These are phyloP conservation scores for Dasyurus viverrinus DNA, from an alignment of 2,113 vertebrate species.

Conservation along the genomic window DNA sequence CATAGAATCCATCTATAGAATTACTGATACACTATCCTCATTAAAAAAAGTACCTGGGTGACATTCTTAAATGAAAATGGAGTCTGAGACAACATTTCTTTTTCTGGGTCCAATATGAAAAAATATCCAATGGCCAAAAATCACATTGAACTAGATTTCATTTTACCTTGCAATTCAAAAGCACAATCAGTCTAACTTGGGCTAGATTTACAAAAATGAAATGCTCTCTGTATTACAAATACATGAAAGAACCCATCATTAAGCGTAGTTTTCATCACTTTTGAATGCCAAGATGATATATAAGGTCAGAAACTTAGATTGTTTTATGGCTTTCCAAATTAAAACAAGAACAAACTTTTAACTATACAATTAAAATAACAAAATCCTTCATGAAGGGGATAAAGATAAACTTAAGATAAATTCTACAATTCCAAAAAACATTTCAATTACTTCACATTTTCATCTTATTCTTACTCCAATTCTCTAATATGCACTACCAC, in stretches of 20 bases:
- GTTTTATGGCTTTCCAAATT: background rate
- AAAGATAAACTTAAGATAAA: background rate
- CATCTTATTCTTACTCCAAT: slow-evolving; percentile 70
- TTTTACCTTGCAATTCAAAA: slow-evolving; percentile 26
- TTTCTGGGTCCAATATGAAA: background rate
- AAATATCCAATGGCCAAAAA: background rate
- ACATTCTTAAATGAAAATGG: slow-evolving; percentile 25
- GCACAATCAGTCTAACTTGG: slow-evolving; percentile 28
- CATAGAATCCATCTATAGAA: slow-evolving; percentile 18
- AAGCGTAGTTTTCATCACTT: background rate
- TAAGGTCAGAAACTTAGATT: background rate
- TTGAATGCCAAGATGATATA: slow-evolving; percentile 12
- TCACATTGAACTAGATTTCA: slow-evolving; percentile 31
- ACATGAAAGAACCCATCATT: slow-evolving; percentile 6
- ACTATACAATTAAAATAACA: background rate
- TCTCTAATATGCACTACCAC: slow-evolving; percentile 50
- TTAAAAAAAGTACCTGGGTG: slow-evolving; percentile 21
- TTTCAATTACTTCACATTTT: slow-evolving; percentile 50
- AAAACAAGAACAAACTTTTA: slow-evolving; percentile 2
- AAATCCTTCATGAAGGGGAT: background rate
- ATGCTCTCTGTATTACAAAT: background rate
- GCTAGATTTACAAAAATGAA: background rate
- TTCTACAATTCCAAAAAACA: slow-evolving; percentile 42
- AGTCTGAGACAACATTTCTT: background rate
- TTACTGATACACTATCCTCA: background rate